Conservation (phyloP, 2,797 vertebrate species). For the Leptodactylus fallax region DNA sequence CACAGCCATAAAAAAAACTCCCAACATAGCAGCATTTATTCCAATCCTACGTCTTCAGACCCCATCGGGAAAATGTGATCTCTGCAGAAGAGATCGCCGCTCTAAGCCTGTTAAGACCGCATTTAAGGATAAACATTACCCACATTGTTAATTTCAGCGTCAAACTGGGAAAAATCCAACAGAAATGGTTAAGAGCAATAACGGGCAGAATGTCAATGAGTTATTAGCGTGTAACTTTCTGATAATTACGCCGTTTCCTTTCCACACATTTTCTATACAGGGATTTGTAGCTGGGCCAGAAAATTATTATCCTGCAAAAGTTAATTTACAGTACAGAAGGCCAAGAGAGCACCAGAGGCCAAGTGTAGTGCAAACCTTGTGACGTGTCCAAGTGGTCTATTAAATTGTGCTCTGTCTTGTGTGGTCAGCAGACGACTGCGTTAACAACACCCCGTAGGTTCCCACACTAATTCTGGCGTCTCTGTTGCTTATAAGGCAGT, state of each 20-base stretch:
- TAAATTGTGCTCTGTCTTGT: slow-evolving; percentile 55
- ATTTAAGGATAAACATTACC: neutral
- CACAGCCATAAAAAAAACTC: too few relatives aligned
- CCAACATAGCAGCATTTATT: neutral
- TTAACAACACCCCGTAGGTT: slow-evolving; percentile 49
- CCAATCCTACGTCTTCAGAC: neutral
- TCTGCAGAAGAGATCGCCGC: neutral
- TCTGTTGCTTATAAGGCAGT: slow-evolving; percentile 33
- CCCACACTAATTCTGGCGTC: slow-evolving; percentile 47
- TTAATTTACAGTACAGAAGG: slow-evolving; percentile 30
- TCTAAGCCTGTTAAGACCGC: neutral
- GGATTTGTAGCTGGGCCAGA: slow-evolving; percentile 43
- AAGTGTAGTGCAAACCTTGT: slow-evolving; percentile 34
- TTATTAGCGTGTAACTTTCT: slow-evolving; percentile 42
- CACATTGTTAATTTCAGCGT: neutral
- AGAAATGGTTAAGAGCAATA: slow-evolving; percentile 10
- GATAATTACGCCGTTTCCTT: slow-evolving; percentile 44
- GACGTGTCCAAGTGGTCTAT: slow-evolving; percentile 51
- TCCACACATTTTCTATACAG: slow-evolving; percentile 51
- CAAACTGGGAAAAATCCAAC: slow-evolving; percentile 11
- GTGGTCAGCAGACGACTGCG: slow-evolving; percentile 45
- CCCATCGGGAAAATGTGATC: neutral
- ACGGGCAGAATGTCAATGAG: slow-evolving; percentile 29
- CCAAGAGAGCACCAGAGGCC: slow-evolving; percentile 33
- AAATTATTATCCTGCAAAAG: slow-evolving; percentile 58